These are phyloP conservation scores for Leptinotarsa tumamoca DNA, from an alignment of 2,888 invertebrate genomes.

Conservation along the genomic window DNA sequence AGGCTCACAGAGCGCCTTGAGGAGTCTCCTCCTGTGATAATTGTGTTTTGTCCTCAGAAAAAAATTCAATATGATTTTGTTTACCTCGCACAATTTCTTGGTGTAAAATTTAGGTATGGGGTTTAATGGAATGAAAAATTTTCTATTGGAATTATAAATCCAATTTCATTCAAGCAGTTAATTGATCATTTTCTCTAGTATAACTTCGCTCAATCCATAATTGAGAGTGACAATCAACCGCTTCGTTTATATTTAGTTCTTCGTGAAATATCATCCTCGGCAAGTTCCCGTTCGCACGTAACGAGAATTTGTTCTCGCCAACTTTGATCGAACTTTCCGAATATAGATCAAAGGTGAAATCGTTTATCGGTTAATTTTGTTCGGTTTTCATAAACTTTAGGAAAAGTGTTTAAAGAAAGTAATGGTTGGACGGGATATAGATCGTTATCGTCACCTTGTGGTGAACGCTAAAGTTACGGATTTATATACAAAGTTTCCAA, in stretches of 20 bases:
- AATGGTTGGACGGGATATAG: conserved; percentile 48
- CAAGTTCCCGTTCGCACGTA: conserved; percentile 15
- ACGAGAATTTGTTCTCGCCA: conserved; percentile 23
- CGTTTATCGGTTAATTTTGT: conserved; percentile 34
- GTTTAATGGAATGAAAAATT: too few species aligned
- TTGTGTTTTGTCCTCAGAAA: too few species aligned
- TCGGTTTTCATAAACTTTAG: conserved; percentile 38
- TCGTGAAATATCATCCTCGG: neutral
- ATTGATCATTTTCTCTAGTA: neutral
- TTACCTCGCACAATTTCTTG: too few species aligned
- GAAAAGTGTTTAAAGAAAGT: conserved; percentile 35
- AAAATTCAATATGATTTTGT: too few species aligned
- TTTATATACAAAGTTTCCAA: conserved; percentile 58
- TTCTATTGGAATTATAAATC: neutral
- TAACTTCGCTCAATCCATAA: neutral
- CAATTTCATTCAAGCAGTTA: neutral
- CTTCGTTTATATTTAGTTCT: conserved; percentile 11
- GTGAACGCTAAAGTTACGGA: conserved; percentile 53
- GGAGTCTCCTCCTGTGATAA: too few species aligned
- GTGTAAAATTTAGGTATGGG: too few species aligned
- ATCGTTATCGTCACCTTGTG: conserved; percentile 60
- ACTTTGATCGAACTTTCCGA: conserved; percentile 24
- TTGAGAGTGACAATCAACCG: conserved; percentile 3
- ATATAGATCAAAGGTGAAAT: conserved; percentile 26
- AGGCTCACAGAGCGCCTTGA: too few species aligned